Evolutionary conservation across 2,797 vertebrate genomes (phyloP), one percentile per base, ranked within the genome.

Genomic region (Cyprinodon diabolis): DNA sequence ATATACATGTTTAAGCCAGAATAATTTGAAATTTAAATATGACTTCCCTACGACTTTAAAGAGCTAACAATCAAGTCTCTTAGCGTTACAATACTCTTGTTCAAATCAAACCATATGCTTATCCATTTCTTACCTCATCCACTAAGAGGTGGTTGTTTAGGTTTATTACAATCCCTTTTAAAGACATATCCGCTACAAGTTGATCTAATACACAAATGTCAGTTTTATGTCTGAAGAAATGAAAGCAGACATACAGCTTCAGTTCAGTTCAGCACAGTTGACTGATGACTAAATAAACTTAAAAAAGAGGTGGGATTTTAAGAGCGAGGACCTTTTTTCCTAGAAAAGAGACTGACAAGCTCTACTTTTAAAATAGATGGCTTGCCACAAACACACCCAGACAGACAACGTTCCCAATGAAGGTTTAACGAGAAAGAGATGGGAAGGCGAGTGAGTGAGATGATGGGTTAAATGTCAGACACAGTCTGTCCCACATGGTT

Each of bases 401-500:
- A 66, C 62, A 72, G 62, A 78, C 49, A 74, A 52, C 54, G 68
- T 69, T 77, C 30, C 70, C 69, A 76, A 84, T 80, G 82, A 84
- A 83, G 72, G 74, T 84, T 89, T 91, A 92, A 91, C 69, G 56
- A 87, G 81, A 80, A 56, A 84, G 86, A 88, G 75, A 68, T 79
- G 83, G 71, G 81, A 13, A 74, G 75, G 48, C 81, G 87, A 90
- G 80, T 84, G 85, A 89, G 84, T 80, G 84, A 86, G 84, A 90
- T 86, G 81, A 87, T 90, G 86, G 87, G 75, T 87, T 82, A 84
- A 89, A 92, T 92, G 93, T 95, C 95, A 95, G 88, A 94, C 91
- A 94, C 96, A 95, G 95, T 93, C 92, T 88, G 87, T 91, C 93
- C 93, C 97, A 98, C 93, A 93, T 97, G 97, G 92, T 97, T 96